Percentiles rank a stretch among this genome's conserved stretches.
Conservation (phyloP, 2,888 invertebrate genomes). For the Tinea semifulvella region DNA sequence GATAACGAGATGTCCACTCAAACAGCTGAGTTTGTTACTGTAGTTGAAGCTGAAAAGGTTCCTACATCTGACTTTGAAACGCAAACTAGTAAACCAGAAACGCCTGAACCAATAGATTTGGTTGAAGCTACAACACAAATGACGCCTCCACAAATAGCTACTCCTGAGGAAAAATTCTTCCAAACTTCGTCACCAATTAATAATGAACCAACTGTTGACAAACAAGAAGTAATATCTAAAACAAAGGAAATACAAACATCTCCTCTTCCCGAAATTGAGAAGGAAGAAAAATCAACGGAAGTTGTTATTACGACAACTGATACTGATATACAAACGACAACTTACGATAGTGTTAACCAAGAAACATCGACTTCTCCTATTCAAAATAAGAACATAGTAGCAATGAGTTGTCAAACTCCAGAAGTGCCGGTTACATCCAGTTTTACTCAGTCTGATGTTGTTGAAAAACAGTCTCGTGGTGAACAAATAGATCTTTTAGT, state of each 20-base stretch:
- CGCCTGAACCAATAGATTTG: constrained; percentile 40
- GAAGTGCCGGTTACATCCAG: constrained; percentile 41
- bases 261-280: constrained; percentile 39
- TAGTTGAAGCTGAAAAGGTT: constrained; percentile 37
- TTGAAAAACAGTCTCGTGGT: constrained; percentile 24
- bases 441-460: constrained; percentile 53
- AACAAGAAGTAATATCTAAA: constrained; percentile 49
- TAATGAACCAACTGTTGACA: constrained; percentile 29
- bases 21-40: constrained; percentile 38
- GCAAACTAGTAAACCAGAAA: constrained; percentile 47
- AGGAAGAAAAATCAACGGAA: constrained; percentile 50
- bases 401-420: constrained; percentile 48
- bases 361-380: constrained; percentile 49
- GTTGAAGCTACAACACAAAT: constrained; percentile 67
- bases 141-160: constrained; percentile 40
- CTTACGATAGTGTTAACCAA: constrained; percentile 38
- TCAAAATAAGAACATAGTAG: constrained; percentile 33
- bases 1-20: constrained; percentile 50
- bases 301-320: constrained; percentile 44
- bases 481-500: constrained; percentile 21
- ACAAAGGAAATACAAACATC: constrained; percentile 65
- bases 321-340: constrained; percentile 44
- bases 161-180: constrained; percentile 54
- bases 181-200: constrained; percentile 51
- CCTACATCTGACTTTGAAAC: constrained; percentile 47